phyloP scores from a whole-genome alignment of 2,797 vertebrate genomes.

The Amblyraja radiata region DNA sequence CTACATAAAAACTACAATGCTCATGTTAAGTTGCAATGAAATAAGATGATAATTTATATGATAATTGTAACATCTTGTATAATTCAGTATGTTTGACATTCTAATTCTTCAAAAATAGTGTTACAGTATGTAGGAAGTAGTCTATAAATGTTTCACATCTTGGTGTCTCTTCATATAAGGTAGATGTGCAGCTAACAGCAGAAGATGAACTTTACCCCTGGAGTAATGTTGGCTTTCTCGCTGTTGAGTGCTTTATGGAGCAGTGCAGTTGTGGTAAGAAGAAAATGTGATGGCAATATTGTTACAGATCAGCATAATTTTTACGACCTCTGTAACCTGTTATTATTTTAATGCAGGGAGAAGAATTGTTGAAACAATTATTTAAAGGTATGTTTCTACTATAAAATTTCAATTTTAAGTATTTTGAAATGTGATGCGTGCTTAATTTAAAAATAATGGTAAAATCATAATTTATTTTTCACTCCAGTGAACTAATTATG shows the following conservation, averaged over 20 bases:
- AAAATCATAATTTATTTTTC: not conserved
- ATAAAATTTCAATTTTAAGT: not conserved
- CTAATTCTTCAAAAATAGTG: too few relatives aligned
- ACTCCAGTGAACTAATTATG: not conserved
- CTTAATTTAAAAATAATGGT: not conserved
- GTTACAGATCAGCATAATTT: not conserved
- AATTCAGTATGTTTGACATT: not conserved
- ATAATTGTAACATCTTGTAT: not conserved
- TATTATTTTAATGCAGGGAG: slow-evolving; percentile 32
- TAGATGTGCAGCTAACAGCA: not conserved
- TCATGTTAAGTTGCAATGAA: not conserved
- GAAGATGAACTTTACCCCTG: not conserved
- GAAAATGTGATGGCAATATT: not conserved
- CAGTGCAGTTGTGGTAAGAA: not conserved
- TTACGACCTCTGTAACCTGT: not conserved
- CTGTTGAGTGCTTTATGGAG: not conserved
- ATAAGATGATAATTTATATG: not conserved
- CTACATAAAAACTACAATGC: too few relatives aligned
- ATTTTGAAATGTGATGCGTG: not conserved
- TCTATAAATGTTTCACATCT: not conserved
- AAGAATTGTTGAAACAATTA: not conserved
- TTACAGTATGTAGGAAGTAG: not conserved
- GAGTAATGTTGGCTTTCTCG: not conserved
- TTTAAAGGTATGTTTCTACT: slow-evolving; percentile 26
- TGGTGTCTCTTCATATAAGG: not conserved